Conservation (phyloP, 2,113 vertebrate genomes). For the Hippocampus mohnikei region DNA sequence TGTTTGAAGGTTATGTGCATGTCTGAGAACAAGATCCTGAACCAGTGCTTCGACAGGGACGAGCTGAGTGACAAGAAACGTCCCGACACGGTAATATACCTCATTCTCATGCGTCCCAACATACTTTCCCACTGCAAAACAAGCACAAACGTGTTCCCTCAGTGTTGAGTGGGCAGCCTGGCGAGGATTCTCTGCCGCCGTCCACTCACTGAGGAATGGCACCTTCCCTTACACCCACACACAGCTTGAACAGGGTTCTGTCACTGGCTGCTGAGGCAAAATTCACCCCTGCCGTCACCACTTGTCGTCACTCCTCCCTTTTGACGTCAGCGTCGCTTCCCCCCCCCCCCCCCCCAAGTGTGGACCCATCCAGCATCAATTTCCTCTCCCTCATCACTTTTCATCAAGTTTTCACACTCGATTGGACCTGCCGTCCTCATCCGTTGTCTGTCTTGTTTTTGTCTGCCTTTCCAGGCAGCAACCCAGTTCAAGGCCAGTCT, state of each 20-base stretch:
- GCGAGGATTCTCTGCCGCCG: slow-evolving; percentile 46
- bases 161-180: slow-evolving; percentile 32
- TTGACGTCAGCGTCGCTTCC: neutral
- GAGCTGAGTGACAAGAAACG: slow-evolving; percentile 95
- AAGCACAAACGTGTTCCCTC: slow-evolving; percentile 42
- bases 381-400: neutral
- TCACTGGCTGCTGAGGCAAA: slow-evolving; percentile 32
- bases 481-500: slow-evolving; percentile 97
- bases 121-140: slow-evolving; percentile 53
- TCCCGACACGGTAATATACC: slow-evolving; percentile 85
- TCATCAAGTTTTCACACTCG: neutral
- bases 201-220: slow-evolving; percentile 56
- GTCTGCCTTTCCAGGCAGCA: slow-evolving; percentile 77
- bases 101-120: neutral
- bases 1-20: slow-evolving; percentile 85
- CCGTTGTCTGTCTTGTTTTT: neutral
- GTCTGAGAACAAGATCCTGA: slow-evolving; percentile 91
- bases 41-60: slow-evolving; percentile 84
- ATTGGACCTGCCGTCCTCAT: neutral
- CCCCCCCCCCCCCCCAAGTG: neutral
- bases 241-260: slow-evolving; percentile 30
- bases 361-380: neutral
- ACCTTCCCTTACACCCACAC: slow-evolving; percentile 27
- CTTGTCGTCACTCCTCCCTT: slow-evolving; percentile 23
- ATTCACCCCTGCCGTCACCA: slow-evolving; percentile 18